These are phyloP conservation scores for Dicaeum eximium DNA, from an alignment of 2,113 vertebrate genomes.

Conservation along the genomic window DNA sequence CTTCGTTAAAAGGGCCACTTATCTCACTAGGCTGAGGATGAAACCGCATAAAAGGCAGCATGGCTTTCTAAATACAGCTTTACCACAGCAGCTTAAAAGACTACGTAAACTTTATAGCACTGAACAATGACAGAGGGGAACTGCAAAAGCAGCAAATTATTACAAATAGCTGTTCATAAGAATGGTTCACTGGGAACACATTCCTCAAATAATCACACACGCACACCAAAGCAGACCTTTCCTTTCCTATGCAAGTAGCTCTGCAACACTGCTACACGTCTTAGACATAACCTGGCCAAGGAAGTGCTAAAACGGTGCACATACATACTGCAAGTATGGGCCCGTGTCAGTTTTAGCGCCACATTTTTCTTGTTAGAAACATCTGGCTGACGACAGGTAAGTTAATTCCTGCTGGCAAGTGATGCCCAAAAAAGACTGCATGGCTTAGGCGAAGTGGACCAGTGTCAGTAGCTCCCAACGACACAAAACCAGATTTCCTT, in stretches of 20 bases:
- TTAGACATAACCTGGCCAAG: background rate
- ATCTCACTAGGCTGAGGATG: background rate
- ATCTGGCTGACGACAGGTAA: background rate
- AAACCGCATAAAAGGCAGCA: background rate
- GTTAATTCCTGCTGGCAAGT: background rate
- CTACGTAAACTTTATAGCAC: background rate
- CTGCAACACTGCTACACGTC: background rate
- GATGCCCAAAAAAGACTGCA: background rate
- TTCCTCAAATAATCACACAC: background rate
- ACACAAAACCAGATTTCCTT: background rate
- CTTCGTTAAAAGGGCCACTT: background rate
- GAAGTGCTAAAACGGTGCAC: background rate
- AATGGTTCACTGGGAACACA: background rate
- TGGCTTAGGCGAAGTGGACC: background rate
- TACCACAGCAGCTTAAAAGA: background rate
- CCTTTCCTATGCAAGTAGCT: background rate
- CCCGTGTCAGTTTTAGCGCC: accelerated
- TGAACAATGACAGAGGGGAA: background rate
- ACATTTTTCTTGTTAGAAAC: background rate
- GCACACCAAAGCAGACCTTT: background rate
- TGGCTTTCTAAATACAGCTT: background rate
- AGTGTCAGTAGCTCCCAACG: accelerated
- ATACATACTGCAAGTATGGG: background rate
- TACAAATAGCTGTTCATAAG: background rate
- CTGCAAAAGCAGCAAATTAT: background rate